phyloP scores from a whole-genome alignment of 2,113 vertebrate species.

The Hippoglossus stenolepis region DNA sequence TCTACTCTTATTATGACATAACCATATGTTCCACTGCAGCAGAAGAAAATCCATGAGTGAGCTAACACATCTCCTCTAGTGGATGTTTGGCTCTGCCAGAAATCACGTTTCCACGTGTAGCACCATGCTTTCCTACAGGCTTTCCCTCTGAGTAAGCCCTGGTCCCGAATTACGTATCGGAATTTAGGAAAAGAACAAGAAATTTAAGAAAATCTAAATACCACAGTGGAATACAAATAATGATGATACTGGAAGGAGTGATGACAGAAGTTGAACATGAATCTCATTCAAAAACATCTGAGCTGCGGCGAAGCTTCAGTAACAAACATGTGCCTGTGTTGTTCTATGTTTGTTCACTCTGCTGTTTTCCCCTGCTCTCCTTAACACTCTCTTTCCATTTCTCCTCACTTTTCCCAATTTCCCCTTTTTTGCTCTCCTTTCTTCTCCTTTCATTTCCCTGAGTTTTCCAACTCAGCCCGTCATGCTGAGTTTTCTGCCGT shows the following conservation, averaged over 20 bases:
- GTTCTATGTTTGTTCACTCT: constrained; percentile 19
- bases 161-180: constrained; percentile 37
- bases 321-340: constrained; percentile 41
- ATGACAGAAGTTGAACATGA: constrained; percentile 43
- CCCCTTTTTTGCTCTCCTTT: constrained; percentile 16
- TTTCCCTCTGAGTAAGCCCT: constrained; percentile 26
- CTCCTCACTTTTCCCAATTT: constrained; percentile 13
- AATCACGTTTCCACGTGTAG: constrained; percentile 57
- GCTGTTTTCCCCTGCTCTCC: constrained; percentile 22
- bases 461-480: neutral
- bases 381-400: constrained; percentile 44
- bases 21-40: constrained; percentile 68
- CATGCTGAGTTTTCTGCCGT: neutral
- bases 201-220: constrained; percentile 48
- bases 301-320: constrained; percentile 9
- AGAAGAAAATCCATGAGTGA: constrained; percentile 63
- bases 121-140: constrained; percentile 64
- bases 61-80: constrained; percentile 53
- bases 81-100: constrained; percentile 55
- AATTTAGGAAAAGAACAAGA: constrained; percentile 24
- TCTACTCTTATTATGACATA: constrained; percentile 57
- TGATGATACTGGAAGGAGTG: constrained; percentile 59
- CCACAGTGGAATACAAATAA: constrained; percentile 48
- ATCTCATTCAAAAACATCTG: constrained; percentile 56
- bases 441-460: neutral